Base-by-base conservation (phyloP, 1,140 invertebrate species). In the Cherax quadricarinatus region DNA sequence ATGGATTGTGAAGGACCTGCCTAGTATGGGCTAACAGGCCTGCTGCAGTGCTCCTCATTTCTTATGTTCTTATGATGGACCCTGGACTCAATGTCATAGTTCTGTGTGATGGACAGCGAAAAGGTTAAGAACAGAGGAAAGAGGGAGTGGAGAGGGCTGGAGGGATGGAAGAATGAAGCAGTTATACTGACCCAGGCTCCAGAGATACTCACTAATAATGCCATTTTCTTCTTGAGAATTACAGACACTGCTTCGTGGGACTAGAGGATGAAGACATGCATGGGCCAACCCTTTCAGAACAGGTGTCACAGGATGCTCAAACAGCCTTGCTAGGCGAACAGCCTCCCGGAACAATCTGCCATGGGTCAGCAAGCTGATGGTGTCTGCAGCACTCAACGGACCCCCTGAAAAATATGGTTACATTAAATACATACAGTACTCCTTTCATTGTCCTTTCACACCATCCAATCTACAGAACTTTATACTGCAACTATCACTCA, bases 291-390 rank as follows among this genome's bases (percentile, higher is more conserved):
- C 91, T 66, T 88, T 73, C n/a, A 92, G 80, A 9, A 93, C 81
- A 21, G 93, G 91, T 4, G 62, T 53, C 18, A 89, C 62, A 30
- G 91, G 80, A 16, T 66, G 91, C 30, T 88, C 91, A 84, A 92
- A 92, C n/a, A 89, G 79, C 16, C 70, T 75, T n/a, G 91, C 88
- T 4, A 93, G 88, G 21, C 73, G 87, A 6, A 93, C 83, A 12
- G 93, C 93, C 62, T 93, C 93, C 12, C 70, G 91, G 88, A 92
- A 93, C 75, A 93, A 83, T n/a, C 84, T 66, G 16, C 83, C 93
- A 84, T 93, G 91, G n/a, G 88, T 92, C 70, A 93, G 85, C 10
- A 93, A 51, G 30, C 85, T 88, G 79, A 93, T 93, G 18, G 92
- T 93, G 83, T 93, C 92, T 24, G 86, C 48, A 79, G 87, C n/a